Conservation (phyloP, 2,113 vertebrate species). For the Phrynosoma blainvillii region DNA sequence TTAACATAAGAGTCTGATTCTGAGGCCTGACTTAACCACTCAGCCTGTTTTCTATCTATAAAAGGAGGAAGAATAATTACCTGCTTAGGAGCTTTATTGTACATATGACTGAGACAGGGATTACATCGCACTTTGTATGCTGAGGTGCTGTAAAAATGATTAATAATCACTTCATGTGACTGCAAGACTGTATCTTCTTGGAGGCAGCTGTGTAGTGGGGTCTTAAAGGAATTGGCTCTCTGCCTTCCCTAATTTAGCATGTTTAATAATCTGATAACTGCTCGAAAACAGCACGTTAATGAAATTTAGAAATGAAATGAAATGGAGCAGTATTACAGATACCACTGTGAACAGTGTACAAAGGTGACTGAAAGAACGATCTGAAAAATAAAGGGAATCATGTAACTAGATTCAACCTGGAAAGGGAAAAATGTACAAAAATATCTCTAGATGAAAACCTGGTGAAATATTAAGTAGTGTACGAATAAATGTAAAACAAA, state of each 20-base stretch:
- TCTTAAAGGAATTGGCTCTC: not conserved
- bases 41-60: not conserved
- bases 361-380: slow-evolving; percentile 21
- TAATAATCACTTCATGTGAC: not conserved
- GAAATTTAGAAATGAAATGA: slow-evolving; percentile 33
- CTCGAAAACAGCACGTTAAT: slow-evolving; percentile 2
- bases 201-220: not conserved
- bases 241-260: slow-evolving; percentile 12
- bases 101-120: not conserved
- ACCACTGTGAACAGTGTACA: slow-evolving; percentile 28
- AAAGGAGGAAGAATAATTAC: not conserved
- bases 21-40: not conserved
- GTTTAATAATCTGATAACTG: slow-evolving; percentile 22
- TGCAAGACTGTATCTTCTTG: not conserved
- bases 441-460: slow-evolving; percentile 16
- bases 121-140: not conserved
- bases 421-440: slow-evolving; percentile 33
- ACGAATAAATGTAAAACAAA: slow-evolving; percentile 18
- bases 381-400: not conserved
- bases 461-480: not conserved
- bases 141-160: slow-evolving; percentile 1
- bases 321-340: not conserved
- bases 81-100: not conserved
- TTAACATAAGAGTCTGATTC: not conserved
- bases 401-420: slow-evolving; percentile 24